A percentile compares a stretch with the other conserved stretches of the same genome.
These are phyloP conservation scores for Elephantulus edwardii DNA, from an alignment of 2,113 vertebrate genomes.

Conservation along the genomic window DNA sequence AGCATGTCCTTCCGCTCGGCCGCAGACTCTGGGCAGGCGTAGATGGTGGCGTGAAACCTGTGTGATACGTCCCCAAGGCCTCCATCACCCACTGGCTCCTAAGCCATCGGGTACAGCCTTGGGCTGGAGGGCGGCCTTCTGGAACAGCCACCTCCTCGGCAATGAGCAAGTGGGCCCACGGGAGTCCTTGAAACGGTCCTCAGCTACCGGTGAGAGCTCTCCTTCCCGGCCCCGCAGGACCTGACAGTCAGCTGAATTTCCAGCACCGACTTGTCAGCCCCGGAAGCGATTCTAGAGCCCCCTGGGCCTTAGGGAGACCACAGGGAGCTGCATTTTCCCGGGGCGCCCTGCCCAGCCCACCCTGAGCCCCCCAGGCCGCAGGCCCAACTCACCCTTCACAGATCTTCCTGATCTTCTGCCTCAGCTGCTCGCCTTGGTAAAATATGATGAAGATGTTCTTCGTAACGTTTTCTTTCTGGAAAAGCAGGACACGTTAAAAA, in stretches of 20 bases:
- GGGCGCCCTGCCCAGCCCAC: background rate
- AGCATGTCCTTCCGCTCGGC: slow-evolving; percentile 84
- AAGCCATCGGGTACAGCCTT: background rate
- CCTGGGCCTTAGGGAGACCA: background rate
- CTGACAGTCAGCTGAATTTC: background rate
- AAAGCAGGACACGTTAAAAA: slow-evolving; percentile 44
- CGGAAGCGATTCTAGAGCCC: background rate
- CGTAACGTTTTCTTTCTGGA: slow-evolving; percentile 87
- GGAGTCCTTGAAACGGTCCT: background rate
- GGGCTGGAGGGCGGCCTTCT: background rate
- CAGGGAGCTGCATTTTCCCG: background rate
- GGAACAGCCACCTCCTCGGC: background rate
- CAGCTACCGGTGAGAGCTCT: background rate
- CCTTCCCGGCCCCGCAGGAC: background rate
- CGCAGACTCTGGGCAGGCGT: slow-evolving; percentile 86
- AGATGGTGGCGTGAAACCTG: slow-evolving; percentile 87
- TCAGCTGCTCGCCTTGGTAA: slow-evolving; percentile 90
- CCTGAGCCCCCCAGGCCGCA: rapidly evolving
- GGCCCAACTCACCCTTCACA: slow-evolving; percentile 85
- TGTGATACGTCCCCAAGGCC: background rate
- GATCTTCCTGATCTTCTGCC: slow-evolving; percentile 88
- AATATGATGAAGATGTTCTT: slow-evolving; percentile 90
- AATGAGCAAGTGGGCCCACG: background rate
- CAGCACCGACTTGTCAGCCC: background rate
- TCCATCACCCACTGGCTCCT: background rate